Conservation (phyloP, 2,113 vertebrate species). For the Pimephales promelas region DNA sequence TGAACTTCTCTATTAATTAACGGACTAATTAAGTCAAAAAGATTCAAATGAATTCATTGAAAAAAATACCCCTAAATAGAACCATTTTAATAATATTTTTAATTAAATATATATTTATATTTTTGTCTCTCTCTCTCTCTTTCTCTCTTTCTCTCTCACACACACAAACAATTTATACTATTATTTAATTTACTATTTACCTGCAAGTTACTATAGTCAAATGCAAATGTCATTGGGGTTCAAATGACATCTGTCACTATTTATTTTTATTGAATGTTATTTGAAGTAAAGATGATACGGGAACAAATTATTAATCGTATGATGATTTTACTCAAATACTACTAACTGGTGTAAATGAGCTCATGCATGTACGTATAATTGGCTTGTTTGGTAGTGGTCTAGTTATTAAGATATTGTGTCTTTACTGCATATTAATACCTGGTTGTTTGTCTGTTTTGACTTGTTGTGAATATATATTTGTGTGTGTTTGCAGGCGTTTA, state of each 20-base stretch:
- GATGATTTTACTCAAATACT: background rate
- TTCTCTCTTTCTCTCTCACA: too few species aligned
- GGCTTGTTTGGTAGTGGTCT: background rate
- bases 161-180: too few species aligned
- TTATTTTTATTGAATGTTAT: background rate
- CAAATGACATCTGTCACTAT: background rate
- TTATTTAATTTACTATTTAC: too few species aligned
- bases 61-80: too few species aligned
- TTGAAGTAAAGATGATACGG: background rate
- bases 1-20: too few species aligned
- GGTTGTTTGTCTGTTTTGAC: background rate
- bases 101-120: too few species aligned
- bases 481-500: background rate
- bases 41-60: too few species aligned
- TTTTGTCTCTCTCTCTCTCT: too few species aligned
- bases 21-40: too few species aligned
- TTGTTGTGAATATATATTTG: constrained; percentile 16
- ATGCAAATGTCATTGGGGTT: too few species aligned
- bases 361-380: background rate
- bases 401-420: background rate
- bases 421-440: background rate
- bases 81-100: too few species aligned
- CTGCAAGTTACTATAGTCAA: too few species aligned
- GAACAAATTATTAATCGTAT: background rate
- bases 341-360: background rate